Percentiles rank a stretch among this genome's conserved stretches.
phyloP scores from a whole-genome alignment of 2,888 invertebrate genomes.

The Agriotes lineatus region DNA sequence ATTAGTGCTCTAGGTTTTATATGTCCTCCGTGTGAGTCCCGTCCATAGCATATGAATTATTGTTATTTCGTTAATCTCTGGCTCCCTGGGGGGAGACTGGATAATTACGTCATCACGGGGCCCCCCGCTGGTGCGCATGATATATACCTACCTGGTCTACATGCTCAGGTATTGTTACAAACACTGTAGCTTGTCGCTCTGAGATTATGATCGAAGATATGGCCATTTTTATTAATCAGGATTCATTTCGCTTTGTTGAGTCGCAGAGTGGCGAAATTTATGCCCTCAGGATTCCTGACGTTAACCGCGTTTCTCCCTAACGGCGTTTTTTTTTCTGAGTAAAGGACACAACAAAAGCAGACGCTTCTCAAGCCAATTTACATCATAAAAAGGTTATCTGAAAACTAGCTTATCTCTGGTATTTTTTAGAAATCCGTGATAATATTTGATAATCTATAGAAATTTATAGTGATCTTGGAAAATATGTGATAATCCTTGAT shows the following conservation, averaged over 20 bases:
- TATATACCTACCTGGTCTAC: constrained; percentile 57
- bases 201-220: constrained; percentile 51
- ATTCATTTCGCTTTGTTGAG: constrained; percentile 25
- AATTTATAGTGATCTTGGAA: too few species aligned
- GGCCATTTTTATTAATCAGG: constrained; percentile 53
- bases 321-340: too few species aligned
- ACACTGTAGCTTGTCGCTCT: constrained; percentile 61
- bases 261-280: neutral
- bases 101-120: constrained; percentile 63
- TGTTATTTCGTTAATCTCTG: constrained; percentile 61
- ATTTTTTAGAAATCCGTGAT: too few species aligned
- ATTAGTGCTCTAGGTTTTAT: constrained; percentile 38
- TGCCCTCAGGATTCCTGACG: constrained; percentile 21
- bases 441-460: too few species aligned
- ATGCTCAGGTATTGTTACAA: constrained; percentile 60
- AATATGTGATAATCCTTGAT: too few species aligned
- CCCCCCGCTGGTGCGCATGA: constrained; percentile 56
- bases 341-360: too few species aligned
- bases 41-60: constrained; percentile 60
- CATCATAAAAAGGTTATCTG: too few species aligned
- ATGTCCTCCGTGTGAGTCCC: constrained; percentile 53
- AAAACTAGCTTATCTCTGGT: too few species aligned
- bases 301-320: constrained; percentile 20
- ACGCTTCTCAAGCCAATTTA: too few species aligned
- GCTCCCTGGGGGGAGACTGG: constrained; percentile 60